Base-by-base conservation (phyloP, 2,797 vertebrate genomes). In the Alauda arvensis region DNA sequence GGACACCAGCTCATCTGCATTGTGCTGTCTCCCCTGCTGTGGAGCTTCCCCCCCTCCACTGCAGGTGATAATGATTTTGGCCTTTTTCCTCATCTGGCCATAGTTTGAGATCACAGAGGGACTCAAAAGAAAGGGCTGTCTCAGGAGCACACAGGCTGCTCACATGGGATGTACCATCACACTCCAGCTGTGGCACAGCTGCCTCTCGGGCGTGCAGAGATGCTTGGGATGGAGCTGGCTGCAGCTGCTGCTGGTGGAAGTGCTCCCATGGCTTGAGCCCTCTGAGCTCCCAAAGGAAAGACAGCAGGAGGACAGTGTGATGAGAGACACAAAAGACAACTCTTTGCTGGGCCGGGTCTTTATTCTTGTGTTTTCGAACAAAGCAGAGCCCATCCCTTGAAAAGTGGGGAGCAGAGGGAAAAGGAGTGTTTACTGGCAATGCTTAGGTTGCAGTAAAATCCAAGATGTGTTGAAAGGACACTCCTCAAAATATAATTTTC, bases 191-290 rank as follows among this genome's bases (percentile, higher is more conserved):
- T 60, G 78, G 51, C 77, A 72, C 83, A 87, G 88, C 87, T 89
- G 82, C 33, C 37, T 57, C 82, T 63, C 29, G 0, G 0, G 39
- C 3, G 0, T 1, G 7, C 12, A 3, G 63, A 43, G 42, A 14
- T 2, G 4, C 70, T 83, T 0, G 0, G 67, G 66, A n/a, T 57
- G 52, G 62, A 87, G 63, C 43, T 0, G 0, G 19, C 72, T 86
- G 63, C 88, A 72, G 81, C 70, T 74, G 77, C 42, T 0, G 0
- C 48, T 67, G 61, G n/a, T 3, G 0, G 62, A 77, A 89, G n/a
- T 1, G 0, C 42, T 78, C 57, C 46, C 65, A 21, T 1, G 1
- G 18, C 1, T 0, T 2, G 0, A 62, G 68, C 17, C 21, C 61
- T 83, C 45, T 0, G 0, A 0, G 1, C 3, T 79, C 65, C 78